phyloP scores from a whole-genome alignment of 1,140 invertebrate species.

The Whitmania pigra region DNA sequence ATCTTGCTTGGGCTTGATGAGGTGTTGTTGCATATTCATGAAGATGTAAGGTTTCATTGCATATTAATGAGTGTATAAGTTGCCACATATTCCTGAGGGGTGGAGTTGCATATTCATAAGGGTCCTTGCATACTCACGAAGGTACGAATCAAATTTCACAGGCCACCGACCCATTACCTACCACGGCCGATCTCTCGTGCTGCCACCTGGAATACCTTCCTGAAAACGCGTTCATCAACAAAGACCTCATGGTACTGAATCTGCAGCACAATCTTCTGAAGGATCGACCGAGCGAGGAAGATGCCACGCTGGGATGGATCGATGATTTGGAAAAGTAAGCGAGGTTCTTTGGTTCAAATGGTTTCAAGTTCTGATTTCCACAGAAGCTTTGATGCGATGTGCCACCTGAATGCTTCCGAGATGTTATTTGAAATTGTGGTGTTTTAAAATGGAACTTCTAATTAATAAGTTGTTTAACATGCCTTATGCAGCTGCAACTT shows the following conservation, averaged over 20 bases:
- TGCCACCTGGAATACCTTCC: slow-evolving; percentile 42
- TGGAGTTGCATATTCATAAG: too few species aligned
- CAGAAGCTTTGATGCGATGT: slow-evolving; percentile 21
- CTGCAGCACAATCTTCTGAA: slow-evolving; percentile 39
- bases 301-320: slow-evolving; percentile 41
- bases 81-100: too few species aligned
- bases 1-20: background rate
- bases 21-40: background rate
- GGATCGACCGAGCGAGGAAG: slow-evolving; percentile 39
- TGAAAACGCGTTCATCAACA: slow-evolving; percentile 41
- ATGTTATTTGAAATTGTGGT: too few species aligned
- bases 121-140: background rate
- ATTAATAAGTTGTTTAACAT: too few species aligned
- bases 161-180: slow-evolving; percentile 40
- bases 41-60: too few species aligned
- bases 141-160: slow-evolving; percentile 20
- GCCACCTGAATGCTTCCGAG: too few species aligned
- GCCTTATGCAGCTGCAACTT: too few species aligned
- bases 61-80: too few species aligned
- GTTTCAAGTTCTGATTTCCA: slow-evolving; percentile 11
- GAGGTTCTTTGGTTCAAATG: background rate
- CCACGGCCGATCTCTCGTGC: slow-evolving; percentile 40
- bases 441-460: too few species aligned
- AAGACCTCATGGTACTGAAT: slow-evolving; percentile 37
- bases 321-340: slow-evolving; percentile 35